phyloP scores from a whole-genome alignment of 1,140 invertebrate genomes.

The Aphelenchoides fujianensis region DNA sequence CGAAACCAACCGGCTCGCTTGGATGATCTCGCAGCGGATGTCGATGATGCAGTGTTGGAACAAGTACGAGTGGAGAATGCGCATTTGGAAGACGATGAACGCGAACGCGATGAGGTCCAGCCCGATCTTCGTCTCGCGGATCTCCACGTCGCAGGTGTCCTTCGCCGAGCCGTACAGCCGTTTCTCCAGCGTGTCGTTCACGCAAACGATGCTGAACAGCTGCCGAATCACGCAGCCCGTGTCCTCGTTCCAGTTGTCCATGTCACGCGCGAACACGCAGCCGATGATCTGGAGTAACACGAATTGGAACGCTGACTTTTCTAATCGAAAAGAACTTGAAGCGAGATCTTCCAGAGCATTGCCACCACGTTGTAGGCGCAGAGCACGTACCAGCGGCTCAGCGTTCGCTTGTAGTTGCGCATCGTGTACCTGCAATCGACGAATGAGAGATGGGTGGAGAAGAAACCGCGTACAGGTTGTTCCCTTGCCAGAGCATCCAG shows the following conservation, averaged over 20 bases:
- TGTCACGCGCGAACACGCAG: conserved; percentile 45
- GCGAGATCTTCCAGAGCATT: conserved; percentile 52
- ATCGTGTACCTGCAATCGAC: too few species aligned
- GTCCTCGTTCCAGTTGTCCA: conserved; percentile 2
- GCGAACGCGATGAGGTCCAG: conserved; percentile 54
- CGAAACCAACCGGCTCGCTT: conserved; percentile 49
- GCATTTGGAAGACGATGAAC: conserved; percentile 57
- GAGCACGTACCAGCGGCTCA: conserved; percentile 52
- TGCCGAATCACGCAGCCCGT: conserved; percentile 45
- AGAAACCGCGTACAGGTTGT: too few species aligned
- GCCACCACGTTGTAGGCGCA: conserved; percentile 52
- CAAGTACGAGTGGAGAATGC: conserved; percentile 57
- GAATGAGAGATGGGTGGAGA: too few species aligned
- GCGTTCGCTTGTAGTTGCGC: conserved; percentile 39
- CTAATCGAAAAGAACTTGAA: conserved; percentile 48
- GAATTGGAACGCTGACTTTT: conserved; percentile 3
- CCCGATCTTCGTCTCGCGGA: conserved; percentile 54
- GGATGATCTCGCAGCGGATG: conserved; percentile 59
- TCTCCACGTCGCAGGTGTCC: conserved; percentile 25
- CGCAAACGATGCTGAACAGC: conserved; percentile 56
- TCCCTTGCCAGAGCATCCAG: conserved; percentile 61
- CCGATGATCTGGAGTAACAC: conserved; percentile 45
- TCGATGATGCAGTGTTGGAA: conserved; percentile 62
- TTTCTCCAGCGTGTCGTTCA: conserved; percentile 24
- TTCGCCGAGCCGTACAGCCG: background rate